Percentiles rank a stretch among this genome's conserved stretches.
phyloP scores from a whole-genome alignment of 1,140 invertebrate genomes.

The Lordiphosa collinella region DNA sequence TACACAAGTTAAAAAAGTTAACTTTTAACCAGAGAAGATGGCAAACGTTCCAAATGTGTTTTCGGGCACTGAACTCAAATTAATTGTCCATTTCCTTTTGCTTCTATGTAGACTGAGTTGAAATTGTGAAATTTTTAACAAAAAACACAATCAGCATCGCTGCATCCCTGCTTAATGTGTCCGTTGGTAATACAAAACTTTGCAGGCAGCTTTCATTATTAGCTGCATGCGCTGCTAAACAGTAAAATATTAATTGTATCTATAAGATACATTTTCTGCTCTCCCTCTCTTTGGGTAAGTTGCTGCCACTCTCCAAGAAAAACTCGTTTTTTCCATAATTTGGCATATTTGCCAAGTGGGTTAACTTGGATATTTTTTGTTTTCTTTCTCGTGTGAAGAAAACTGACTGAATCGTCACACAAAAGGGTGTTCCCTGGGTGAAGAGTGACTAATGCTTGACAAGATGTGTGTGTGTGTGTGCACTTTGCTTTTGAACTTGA shows the following conservation, averaged over 20 bases:
- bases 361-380: slow-evolving; percentile 47
- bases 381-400: slow-evolving; percentile 22
- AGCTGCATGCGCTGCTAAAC: slow-evolving; percentile 24
- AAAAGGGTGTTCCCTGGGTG: neutral
- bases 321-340: slow-evolving; percentile 68
- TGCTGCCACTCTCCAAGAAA: slow-evolving; percentile 19
- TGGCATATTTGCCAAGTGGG: slow-evolving; percentile 62
- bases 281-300: slow-evolving; percentile 1
- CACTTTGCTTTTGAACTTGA: neutral
- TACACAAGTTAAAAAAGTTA: too few relatives aligned
- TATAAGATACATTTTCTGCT: slow-evolving; percentile 40
- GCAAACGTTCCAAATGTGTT: too few relatives aligned
- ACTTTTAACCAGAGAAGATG: too few relatives aligned
- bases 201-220: slow-evolving; percentile 36
- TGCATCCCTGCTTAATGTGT: neutral
- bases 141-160: too few relatives aligned
- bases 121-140: too few relatives aligned
- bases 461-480: neutral
- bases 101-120: too few relatives aligned
- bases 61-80: too few relatives aligned
- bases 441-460: neutral
- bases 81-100: too few relatives aligned
- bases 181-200: slow-evolving; percentile 16
- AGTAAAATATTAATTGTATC: slow-evolving; percentile 47
- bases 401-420: neutral